Base-by-base conservation (phyloP, 2,113 vertebrate genomes). In the Spizaetus ornatus region DNA sequence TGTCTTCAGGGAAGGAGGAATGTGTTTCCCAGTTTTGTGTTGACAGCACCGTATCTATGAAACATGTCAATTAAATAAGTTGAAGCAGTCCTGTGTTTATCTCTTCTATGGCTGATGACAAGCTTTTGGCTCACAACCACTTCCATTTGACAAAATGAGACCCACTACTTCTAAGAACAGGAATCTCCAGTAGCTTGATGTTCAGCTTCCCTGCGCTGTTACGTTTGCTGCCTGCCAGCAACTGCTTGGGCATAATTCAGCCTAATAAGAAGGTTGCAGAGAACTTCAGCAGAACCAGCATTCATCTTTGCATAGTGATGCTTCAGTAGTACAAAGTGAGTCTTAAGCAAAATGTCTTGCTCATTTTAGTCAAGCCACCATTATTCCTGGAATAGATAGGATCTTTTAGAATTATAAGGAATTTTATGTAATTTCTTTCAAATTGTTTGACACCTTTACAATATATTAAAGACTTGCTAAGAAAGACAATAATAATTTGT, bases 381-480 rank as follows among this genome's bases (percentile, higher is more conserved):
- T 83, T 88, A 23, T 48, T 55, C 59, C 74, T 67, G 59, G 42
- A 86, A n/a, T 12, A 69, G 58, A 31, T 71, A 82, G n/a, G 23
- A 43, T 82, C 58, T 65, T 45, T 25, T 55, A 80, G 80, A 88
- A 45, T 90, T 88, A 32, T 40, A 66, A 83, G 42, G 23, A 52
- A n/a, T 81, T 89, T 86, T 77, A 77, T 89, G 12, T 61, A 50
- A 80, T 61, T 96, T 94, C 77, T 95, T 95, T 87, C 26, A 71
- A 94, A 92, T 93, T 94, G 50, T 92, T 89, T 97, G 52, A 95
- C 74, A 94, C 27, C 25, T 89, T 97, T 89, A 66, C 34, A 96
- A 82, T 91, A 52, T 72, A 70, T 82, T 95, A 83, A 95, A 92
- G 47, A 78, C 82, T 95, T 88, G 72, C 34, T 34, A 56, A n/a